phyloP scores from a whole-genome alignment of 2,888 invertebrate species.

The Ormia ochracea region DNA sequence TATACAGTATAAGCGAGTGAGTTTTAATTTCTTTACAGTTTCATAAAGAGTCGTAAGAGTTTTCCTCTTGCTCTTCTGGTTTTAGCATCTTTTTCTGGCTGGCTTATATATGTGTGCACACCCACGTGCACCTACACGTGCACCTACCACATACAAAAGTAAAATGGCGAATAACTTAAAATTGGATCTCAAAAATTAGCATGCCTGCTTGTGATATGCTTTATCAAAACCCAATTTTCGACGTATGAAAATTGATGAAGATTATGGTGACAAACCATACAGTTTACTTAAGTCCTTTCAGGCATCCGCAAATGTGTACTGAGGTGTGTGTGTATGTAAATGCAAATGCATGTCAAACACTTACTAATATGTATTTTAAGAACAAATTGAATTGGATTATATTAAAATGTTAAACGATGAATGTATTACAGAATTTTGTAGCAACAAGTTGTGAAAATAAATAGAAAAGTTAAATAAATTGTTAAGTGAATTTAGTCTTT shows the following conservation, averaged over 20 bases:
- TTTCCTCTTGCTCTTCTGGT: neutral
- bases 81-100: neutral
- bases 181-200: neutral
- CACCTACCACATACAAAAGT: neutral
- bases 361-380: neutral
- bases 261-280: conserved; percentile 42
- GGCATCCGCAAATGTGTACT: neutral
- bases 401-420: conserved; percentile 19
- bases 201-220: conserved; percentile 23
- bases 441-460: conserved; percentile 30
- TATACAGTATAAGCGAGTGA: too few species aligned
- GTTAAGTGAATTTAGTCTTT: too few species aligned
- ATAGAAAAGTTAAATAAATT: too few species aligned
- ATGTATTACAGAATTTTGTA: conserved; percentile 14
- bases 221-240: conserved; percentile 50
- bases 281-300: conserved; percentile 8
- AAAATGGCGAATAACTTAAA: neutral
- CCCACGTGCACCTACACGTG: neutral
- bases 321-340: neutral
- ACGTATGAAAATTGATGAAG: conserved; percentile 43
- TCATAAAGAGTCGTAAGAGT: neutral
- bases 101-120: neutral
- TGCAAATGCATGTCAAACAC: neutral
- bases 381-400: conserved; percentile 7
- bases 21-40: too few species aligned